Conservation (phyloP, 2,888 invertebrate genomes). For the Philereme vetulata region DNA sequence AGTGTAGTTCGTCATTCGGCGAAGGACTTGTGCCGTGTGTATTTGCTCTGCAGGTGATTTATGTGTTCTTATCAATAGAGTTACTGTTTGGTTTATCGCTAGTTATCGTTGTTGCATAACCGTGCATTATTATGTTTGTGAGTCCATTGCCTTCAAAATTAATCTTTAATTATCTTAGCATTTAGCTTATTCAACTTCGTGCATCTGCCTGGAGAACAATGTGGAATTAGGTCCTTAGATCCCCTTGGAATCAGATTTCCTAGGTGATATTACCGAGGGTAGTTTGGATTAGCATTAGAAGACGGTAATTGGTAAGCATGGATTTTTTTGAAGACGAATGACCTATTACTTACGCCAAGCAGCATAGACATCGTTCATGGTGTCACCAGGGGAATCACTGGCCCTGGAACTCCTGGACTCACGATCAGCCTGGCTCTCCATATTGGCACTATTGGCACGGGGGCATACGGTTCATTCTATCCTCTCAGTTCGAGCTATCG, state of each 20-base stretch:
- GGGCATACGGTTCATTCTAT: background rate
- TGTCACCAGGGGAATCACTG: conserved; percentile 82
- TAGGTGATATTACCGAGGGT: too few relatives aligned
- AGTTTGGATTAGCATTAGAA: too few relatives aligned
- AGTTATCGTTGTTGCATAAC: conserved; percentile 35
- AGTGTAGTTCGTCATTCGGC: background rate
- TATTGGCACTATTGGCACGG: conserved; percentile 42
- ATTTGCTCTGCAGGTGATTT: conserved; percentile 28
- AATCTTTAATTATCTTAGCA: too few relatives aligned
- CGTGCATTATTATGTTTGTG: conserved; percentile 24
- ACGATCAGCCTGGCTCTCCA: conserved; percentile 62
- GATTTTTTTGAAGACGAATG: too few relatives aligned
- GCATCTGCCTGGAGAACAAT: too few relatives aligned
- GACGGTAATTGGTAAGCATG: too few relatives aligned
- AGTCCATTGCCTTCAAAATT: conserved; percentile 23
- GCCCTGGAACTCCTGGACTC: conserved; percentile 72
- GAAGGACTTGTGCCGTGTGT: conserved; percentile 2
- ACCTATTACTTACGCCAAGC: conserved; percentile 87
- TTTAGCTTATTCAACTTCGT: too few relatives aligned
- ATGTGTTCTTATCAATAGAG: conserved; percentile 23
- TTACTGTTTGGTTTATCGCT: conserved; percentile 16
- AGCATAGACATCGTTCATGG: conserved; percentile 86
- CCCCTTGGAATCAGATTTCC: too few relatives aligned
- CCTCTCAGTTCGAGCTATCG: conserved; percentile 1
- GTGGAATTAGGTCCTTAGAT: too few relatives aligned